phyloP scores from a whole-genome alignment of 2,888 invertebrate genomes.

The Toxonevra muliebris region DNA sequence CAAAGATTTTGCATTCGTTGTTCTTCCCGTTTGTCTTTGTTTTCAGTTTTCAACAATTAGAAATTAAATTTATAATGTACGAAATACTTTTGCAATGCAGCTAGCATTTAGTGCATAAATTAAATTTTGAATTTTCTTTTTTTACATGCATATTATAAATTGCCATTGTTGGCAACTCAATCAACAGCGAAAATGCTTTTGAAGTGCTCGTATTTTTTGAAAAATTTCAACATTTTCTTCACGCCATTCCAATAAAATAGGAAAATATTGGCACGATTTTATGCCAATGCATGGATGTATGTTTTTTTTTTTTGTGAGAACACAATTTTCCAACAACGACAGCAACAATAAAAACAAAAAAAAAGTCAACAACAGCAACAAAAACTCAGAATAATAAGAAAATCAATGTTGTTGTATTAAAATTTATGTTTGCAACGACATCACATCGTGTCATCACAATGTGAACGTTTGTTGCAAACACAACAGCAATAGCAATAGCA shows the following conservation, averaged over 20 bases:
- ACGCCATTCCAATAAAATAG: conserved; percentile 18
- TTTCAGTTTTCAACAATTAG: too few relatives aligned
- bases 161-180: too few relatives aligned
- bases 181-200: too few relatives aligned
- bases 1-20: too few relatives aligned
- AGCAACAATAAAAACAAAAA: background rate
- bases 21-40: too few relatives aligned
- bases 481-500: conserved; percentile 1
- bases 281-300: background rate
- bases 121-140: too few relatives aligned
- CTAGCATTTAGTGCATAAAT: too few relatives aligned
- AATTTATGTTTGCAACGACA: conserved; percentile 34
- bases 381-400: too few relatives aligned
- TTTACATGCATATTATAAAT: too few relatives aligned
- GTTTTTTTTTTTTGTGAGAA: background rate
- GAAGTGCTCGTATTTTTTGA: too few relatives aligned
- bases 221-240: conserved; percentile 14
- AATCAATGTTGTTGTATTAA: conserved; percentile 14
- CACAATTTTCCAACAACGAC: background rate
- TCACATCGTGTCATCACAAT: conserved; percentile 33
- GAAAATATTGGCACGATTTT: conserved; percentile 31
- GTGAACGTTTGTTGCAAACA: background rate
- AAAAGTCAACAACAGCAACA: background rate
- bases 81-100: too few relatives aligned
- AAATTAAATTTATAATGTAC: too few relatives aligned